Base-by-base conservation (phyloP, 2,113 vertebrate genomes). In the Calonectris borealis region DNA sequence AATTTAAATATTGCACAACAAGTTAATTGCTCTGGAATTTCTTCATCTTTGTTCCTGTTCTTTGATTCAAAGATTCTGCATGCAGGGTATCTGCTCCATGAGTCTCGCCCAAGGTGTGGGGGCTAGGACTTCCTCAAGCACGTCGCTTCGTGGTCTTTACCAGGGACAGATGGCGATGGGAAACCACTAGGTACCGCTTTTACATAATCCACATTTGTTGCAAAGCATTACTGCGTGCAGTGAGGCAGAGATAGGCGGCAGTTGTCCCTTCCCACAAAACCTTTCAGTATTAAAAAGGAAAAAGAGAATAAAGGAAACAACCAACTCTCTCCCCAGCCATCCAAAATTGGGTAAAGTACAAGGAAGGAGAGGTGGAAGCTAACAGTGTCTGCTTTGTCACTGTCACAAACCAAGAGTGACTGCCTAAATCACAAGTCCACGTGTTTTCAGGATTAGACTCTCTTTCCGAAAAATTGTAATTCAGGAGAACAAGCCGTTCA, bases 1-100 rank as follows among this genome's bases (percentile, higher is more conserved):
- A 90, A 96, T 97, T 97, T 97, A 95, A 97, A 97, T 97, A 96
- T 94, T 97, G 96, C 96, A 95, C 91, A 92, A 95, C 91, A 95
- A 90, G 94, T 94, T 97, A 97, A 97, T 96, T 97, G 95, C 94
- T 68, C 68, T 91, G 94, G 95, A 95, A 96, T 96, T 77, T 96
- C 96, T 97, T 97, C 87, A 96, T 91, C 91, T 95, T 96, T 94
- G 78, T 88, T 95, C 91, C 66, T 83, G 73, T 27, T 93, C 91
- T 96, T 88, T 96, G 91, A 93, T 95, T 95, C 78, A 65, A 90
- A 91, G 82, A 69, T 46, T 34, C 55, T 83, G 71, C 14, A 1
- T 29, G 84, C 52, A 65, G 72, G 69, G 38, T 31, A 71, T 40
- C 44, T 81, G 82, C 72, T 73, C 62, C 29, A 1, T 4, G 32